Base-by-base conservation (phyloP, 2,797 vertebrate species). In the Corythornis leucogaster region DNA sequence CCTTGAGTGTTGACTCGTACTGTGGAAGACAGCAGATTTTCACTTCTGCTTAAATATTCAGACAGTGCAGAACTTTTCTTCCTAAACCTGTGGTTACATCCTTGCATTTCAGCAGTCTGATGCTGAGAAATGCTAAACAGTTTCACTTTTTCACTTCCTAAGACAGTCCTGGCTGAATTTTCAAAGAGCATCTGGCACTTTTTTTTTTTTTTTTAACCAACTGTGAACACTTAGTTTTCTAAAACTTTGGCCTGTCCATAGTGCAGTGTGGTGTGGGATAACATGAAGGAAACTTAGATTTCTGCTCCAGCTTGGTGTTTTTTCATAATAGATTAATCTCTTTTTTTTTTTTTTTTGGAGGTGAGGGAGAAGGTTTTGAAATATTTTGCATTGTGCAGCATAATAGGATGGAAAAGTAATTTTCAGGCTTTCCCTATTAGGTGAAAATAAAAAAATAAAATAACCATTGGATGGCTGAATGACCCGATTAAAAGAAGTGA, bases 221-320 rank as follows among this genome's bases (percentile, higher is more conserved):
- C 13, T 2, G 1, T 35, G 31, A 87, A 64, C 25, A 55, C 0
- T 0, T 18, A 28, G 35, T 46, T 62, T 76, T 71, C 57, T 51
- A 57, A 81, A 50, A 14, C 8, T 74, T 71, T 48, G 50, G 7
- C 14, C 8, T 62, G 43, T 16, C 12, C 11, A 4, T 33, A n/a
- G n/a, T 1, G 6, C 3, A 48, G 9, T 64, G 40, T 84, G 68
- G 61, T 94, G 28, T 2, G 11, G 53, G 55, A 68, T 76, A 67
- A 81, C 62, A 51, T 51, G 86, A 92, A 92, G 77, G 51, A 95
- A 92, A 97, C 8, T 67, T 59, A 38, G 59, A 88, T 84, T 94
- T 95, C 64, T 92, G 58, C 58, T 54, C 64, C 84, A 58, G 67
- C 84, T 93, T 59, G 31, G 14, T 57, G 30, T 70, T 93, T 74